Conservation (phyloP, 1,140 invertebrate genomes). For the Brachionus rubens region DNA sequence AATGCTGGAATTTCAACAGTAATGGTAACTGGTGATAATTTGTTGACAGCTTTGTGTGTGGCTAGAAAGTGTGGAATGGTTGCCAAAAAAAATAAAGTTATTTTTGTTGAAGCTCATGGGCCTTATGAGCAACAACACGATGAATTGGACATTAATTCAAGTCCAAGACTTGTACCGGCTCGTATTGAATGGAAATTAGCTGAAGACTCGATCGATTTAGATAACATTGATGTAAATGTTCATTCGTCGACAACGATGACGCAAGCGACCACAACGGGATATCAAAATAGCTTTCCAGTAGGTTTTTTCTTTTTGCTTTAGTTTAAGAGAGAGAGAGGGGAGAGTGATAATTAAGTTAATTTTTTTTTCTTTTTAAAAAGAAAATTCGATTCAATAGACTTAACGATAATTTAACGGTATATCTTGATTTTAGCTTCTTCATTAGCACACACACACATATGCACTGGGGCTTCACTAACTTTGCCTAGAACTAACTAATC, state of each 20-base stretch:
- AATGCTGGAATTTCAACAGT: conserved; percentile 82
- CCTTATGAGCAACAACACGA: neutral
- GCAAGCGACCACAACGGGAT: neutral
- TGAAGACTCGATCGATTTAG: conserved; percentile 17
- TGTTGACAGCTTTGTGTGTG: conserved; percentile 90
- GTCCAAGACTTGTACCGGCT: neutral
- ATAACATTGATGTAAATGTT: conserved; percentile 2
- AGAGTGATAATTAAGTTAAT: no score
- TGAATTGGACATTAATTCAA: neutral
- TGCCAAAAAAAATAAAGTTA: conserved; percentile 68
- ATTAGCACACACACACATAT: no score
- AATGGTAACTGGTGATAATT: conserved; percentile 95
- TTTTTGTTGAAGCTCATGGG: conserved; percentile 67
- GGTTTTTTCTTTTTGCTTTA: neutral
- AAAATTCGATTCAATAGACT: no score
- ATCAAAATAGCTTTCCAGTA: conserved; percentile 17
- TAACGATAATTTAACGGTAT: no score
- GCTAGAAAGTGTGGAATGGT: conserved; percentile 91
- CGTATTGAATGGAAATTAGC: conserved; percentile 42
- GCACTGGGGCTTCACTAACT: no score
- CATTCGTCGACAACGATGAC: neutral
- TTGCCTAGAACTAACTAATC: no score
- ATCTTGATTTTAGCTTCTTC: no score
- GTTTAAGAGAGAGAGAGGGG: neutral
- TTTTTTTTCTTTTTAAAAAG: no score